Base-by-base conservation (phyloP, 2,888 invertebrate genomes). In the Idaea aversata region DNA sequence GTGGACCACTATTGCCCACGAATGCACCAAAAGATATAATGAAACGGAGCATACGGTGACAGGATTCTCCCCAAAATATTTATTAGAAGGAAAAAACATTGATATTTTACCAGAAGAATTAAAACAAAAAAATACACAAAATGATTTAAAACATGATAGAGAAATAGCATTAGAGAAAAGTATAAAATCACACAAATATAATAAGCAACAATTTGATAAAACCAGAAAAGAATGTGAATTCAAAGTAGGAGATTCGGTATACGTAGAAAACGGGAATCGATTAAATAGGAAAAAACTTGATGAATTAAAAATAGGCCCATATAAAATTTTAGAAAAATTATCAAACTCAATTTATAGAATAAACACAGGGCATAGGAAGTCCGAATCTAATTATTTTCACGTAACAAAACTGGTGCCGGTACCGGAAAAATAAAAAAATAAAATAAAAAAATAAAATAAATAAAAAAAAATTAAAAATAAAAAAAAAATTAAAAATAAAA, bases 1-100 rank as follows among this genome's bases (percentile, higher is more conserved):
- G 15, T 80, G 77, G 78, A 76, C 78, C 59, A 80, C 78, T 10
- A 74, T 81, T 63, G 79, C 78, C 10, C 74, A 75, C 0, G 59
- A 76, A 59, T 81, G 77, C 71, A 69, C 73, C 15, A 10, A 74
- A 47, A 78, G 71, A 70, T 76, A 77, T 64, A 76, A 75, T 65
- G 69, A 73, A 63, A 76, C 77, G 16, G 73, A 75, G 63, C 77
- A 79, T 57, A 71, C 76, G 62, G 76, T 80, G 1, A 79, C 78
- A 5, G 68, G 67, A 5, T 79, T 71, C 68, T 65, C 78, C 60
- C 77, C 75, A 60, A 76, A 67, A 64, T 78, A 80, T 34, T 59
- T 81, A 60, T 65, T 78, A 5, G 35, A 78, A 57, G 76, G 76
- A 10, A 25, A 25, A 25, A 25, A 25, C 3, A 25, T 25, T 25